Base-by-base conservation (phyloP, 2,888 invertebrate genomes). In the Oligia strigilis region DNA sequence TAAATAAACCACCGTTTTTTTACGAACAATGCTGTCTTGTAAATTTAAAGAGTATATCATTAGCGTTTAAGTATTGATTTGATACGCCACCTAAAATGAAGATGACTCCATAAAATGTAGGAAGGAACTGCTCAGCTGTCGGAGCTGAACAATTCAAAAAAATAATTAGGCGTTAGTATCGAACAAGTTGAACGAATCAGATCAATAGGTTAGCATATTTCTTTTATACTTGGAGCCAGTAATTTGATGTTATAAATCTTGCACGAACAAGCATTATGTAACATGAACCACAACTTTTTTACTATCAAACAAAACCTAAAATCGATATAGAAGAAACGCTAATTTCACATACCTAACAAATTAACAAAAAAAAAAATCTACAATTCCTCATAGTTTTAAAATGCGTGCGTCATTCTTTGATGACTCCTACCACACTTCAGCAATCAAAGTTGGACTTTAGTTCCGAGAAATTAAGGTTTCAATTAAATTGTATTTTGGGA, bases 301-400 rank as follows among this genome's bases (percentile, higher is more conserved):
- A 64, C 43, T n/a, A 66, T 66, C 70, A 2, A 78, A 83, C 70
- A 86, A 80, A 85, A 83, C 67, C 77, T 79, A 72, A 83, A 89
- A 78, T 83, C 78, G 81, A 84, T 84, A 84, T 71, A 84, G 75
- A 89, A 86, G 88, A 84, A 89, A 85, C 89, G 78, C 83, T 87
- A 87, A 89, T 89, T 88, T 85, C 75, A 85, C 80, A 89, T 87
- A 88, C 83, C 86, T 87, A 87, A 78, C 71, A 78, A 81, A 86
- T 74, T 82, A 83, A 74, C 72, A 77, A 75, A 85, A 82, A 77
- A 82, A 81, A 87, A 88, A 82, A 81, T 52, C 66, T 72, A 85
- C 77, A 82, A 86, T 85, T 84, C 85, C 62, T 88, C 87, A 86
- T 89, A 89, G 90, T 88, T 88, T 87, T 89, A 88, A 89, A 89